phyloP scores from a whole-genome alignment of 2,888 invertebrate genomes.

The Drosophila stalkeri region DNA sequence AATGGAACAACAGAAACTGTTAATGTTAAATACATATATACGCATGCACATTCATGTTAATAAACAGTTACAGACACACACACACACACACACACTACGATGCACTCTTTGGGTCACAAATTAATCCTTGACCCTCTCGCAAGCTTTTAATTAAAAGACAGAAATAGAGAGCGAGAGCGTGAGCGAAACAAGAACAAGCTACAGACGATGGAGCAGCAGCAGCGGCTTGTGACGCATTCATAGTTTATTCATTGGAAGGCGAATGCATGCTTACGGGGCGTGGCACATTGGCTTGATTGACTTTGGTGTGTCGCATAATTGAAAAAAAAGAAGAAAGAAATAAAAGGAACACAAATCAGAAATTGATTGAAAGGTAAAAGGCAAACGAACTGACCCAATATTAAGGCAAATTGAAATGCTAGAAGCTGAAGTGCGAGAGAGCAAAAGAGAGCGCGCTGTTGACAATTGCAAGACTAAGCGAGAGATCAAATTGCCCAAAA shows the following conservation, averaged over 20 bases:
- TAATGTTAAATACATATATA: slow-evolving; percentile 13
- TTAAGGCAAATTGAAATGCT: neutral
- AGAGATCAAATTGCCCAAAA: slow-evolving; percentile 1
- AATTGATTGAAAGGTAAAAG: slow-evolving; percentile 63
- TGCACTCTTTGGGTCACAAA: slow-evolving; percentile 60
- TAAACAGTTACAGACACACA: neutral
- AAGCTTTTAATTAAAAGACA: slow-evolving; percentile 64
- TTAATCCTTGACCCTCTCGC: slow-evolving; percentile 79
- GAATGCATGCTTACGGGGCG: slow-evolving; percentile 26
- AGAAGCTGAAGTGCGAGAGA: neutral
- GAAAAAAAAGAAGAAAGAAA: slow-evolving; percentile 26
- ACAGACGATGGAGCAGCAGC: neutral
- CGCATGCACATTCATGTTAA: slow-evolving; percentile 1
- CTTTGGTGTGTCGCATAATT: slow-evolving; percentile 50
- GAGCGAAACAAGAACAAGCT: neutral
- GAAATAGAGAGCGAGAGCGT: neutral
- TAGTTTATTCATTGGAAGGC: slow-evolving; percentile 28
- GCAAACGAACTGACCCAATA: slow-evolving; percentile 22
- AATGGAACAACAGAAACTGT: slow-evolving; percentile 36
- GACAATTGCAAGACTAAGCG: neutral
- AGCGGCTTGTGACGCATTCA: slow-evolving; percentile 56
- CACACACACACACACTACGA: slow-evolving; percentile 12
- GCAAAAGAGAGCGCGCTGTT: neutral
- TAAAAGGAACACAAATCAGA: neutral
- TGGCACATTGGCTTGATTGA: slow-evolving; percentile 50